Base-by-base conservation (phyloP, 2,888 invertebrate species). In the Cyclophora albipunctata region DNA sequence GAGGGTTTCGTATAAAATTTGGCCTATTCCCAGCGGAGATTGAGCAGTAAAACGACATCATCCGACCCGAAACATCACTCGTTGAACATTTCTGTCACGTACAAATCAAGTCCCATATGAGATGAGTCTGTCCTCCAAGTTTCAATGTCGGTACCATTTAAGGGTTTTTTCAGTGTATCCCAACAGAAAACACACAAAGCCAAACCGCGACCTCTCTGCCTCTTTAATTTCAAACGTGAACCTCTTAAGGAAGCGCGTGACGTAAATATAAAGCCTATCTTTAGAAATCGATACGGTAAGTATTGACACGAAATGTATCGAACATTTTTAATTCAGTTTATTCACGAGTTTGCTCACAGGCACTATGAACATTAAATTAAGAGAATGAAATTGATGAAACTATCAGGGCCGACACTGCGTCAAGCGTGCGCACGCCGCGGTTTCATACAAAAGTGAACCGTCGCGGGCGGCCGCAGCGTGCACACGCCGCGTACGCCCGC, bases 141-240 rank as follows among this genome's bases (percentile, higher is more conserved):
- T 81, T 81, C 79, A 80, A 79, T 79, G 77, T 73, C 62, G 71
- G 61, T 57, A 59, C 55, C 62, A 60, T 73, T 73, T 67, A 64
- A 67, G 64, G 62, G 58, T 57, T 63, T 63, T 73, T 74, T 69
- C 67, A 69, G 64, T 69, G 62, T 66, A 67, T 72, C 62, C 62
- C 51, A 52, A 51, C 55, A 72, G 68, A 64, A 71, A 71, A 72
- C 58, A 74, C 66, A 73, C 68, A 71, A 69, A 71, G 69, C 66
- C 68, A 63, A 59, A 64, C 59, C 57, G 63, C 64, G 68, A 68
- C 66, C 71, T 68, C 69, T 71, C 75, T 67, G 54, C 68, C 71
- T 77, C 72, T 76, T 82, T 79, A 78, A 82, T 80, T 81, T 81
- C 69, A 73, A 72, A 82, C 77, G 77, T 79, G 79, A 68, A 66